These are phyloP conservation scores for Sycophila texana DNA, from an alignment of 2,888 invertebrate species.

Conservation along the genomic window DNA sequence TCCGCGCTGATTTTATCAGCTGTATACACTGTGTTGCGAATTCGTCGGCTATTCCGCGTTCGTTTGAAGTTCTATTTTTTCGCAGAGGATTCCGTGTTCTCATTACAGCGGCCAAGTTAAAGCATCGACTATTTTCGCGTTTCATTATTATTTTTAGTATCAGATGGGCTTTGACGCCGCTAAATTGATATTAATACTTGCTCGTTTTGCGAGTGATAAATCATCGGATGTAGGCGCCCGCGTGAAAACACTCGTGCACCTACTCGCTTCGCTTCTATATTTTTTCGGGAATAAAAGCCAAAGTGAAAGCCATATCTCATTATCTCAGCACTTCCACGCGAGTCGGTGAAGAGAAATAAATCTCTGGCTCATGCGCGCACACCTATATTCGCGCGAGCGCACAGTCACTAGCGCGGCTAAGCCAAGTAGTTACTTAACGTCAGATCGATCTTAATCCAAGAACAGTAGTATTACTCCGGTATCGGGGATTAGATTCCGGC, in stretches of 20 bases:
- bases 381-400: background rate
- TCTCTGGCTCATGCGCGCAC: conserved; percentile 19
- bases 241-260: too few species aligned
- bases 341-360: conserved; percentile 33
- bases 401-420: conserved; percentile 6
- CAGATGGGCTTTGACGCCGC: too few species aligned
- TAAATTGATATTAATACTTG: background rate
- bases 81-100: background rate
- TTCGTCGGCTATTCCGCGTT: conserved; percentile 3
- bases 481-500: conserved; percentile 65
- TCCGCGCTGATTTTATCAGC: conserved; percentile 19
- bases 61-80: background rate
- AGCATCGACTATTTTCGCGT: too few species aligned
- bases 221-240: too few species aligned
- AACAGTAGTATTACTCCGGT: conserved; percentile 65
- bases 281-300: too few species aligned
- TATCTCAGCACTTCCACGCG: conserved; percentile 25
- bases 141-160: too few species aligned
- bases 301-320: conserved; percentile 28
- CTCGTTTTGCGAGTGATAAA: too few species aligned
- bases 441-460: conserved; percentile 71
- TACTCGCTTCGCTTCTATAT: background rate
- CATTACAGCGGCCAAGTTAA: background rate
- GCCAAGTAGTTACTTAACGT: conserved; percentile 67
- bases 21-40: conserved; percentile 12